Percentiles rank a stretch among this genome's conserved stretches.
Conservation (phyloP, 2,888 invertebrate genomes). For the Melieria picta region DNA sequence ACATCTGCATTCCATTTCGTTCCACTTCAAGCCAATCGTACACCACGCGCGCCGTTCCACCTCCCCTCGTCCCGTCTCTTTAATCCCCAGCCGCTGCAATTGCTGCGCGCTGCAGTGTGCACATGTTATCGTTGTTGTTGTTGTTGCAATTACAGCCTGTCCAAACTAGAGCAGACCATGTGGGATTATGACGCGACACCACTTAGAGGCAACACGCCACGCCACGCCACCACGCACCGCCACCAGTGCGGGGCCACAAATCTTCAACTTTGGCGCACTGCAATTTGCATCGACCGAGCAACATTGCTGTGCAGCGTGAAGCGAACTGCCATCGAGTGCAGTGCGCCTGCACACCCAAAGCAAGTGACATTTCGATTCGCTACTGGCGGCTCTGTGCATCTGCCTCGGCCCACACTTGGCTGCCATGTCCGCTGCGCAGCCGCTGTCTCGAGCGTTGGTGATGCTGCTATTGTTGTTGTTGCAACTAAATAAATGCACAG, state of each 20-base stretch:
- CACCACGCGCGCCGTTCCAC: slow-evolving; percentile 29
- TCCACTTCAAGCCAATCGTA: not conserved
- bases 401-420: slow-evolving; percentile 25
- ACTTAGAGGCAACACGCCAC: slow-evolving; percentile 45
- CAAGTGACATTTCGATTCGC: slow-evolving; percentile 46
- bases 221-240: too few relatives aligned
- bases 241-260: too few relatives aligned
- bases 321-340: not conserved
- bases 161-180: slow-evolving; percentile 44
- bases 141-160: not conserved
- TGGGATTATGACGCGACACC: slow-evolving; percentile 58
- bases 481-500: not conserved
- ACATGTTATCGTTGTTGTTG: not conserved
- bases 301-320: not conserved
- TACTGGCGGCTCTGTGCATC: slow-evolving; percentile 36
- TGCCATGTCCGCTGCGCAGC: not conserved
- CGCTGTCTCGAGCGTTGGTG: not conserved
- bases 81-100: not conserved
- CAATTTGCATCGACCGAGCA: slow-evolving; percentile 21
- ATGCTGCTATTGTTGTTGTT: not conserved
- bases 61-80: slow-evolving; percentile 28
- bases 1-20: slow-evolving; percentile 34
- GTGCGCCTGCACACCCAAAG: slow-evolving; percentile 36
- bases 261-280: slow-evolving; percentile 36
- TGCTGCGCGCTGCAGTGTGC: not conserved